Conservation (phyloP, 1,140 invertebrate species). For the Caenorhabditis tropicalis region DNA sequence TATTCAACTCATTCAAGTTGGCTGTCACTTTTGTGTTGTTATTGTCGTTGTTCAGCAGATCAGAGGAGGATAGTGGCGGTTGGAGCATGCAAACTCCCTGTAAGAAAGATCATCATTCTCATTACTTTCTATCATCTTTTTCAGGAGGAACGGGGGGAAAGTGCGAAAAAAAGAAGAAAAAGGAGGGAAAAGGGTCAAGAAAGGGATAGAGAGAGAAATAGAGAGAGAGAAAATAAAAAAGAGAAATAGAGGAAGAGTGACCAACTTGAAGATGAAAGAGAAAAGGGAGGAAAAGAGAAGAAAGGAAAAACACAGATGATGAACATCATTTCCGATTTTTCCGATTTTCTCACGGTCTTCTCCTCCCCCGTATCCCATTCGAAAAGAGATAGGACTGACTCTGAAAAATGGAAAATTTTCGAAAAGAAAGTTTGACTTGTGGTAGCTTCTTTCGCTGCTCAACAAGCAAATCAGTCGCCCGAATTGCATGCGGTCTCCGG, state of each 20-base stretch:
- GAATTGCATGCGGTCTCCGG: conserved; percentile 26
- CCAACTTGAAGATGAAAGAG: conserved; percentile 35
- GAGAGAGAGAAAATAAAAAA: background rate
- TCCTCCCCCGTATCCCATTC: no score
- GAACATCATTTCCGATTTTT: conserved; percentile 36
- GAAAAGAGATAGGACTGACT: background rate
- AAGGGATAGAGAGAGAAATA: conserved; percentile 26
- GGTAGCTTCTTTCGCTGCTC: background rate
- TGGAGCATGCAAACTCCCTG: conserved; percentile 37
- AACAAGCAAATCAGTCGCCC: conserved; percentile 28
- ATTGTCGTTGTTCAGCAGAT: background rate
- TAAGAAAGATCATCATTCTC: background rate
- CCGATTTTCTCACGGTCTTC: conserved; percentile 14
- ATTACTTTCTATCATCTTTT: conserved; percentile 18
- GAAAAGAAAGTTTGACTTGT: conserved; percentile 3
- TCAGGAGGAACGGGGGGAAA: background rate
- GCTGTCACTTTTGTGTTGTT: conserved; percentile 25
- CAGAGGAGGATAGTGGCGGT: background rate
- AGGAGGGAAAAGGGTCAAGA: background rate
- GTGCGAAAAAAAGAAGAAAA: background rate
- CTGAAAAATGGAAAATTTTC: background rate
- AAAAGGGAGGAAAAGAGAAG: conserved; percentile 39
- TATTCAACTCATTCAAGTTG: conserved; percentile 33
- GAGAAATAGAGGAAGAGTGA: conserved; percentile 9
- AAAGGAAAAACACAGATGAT: conserved; percentile 32